Base-by-base conservation (phyloP, 2,113 vertebrate genomes). In the Gulo gulo region DNA sequence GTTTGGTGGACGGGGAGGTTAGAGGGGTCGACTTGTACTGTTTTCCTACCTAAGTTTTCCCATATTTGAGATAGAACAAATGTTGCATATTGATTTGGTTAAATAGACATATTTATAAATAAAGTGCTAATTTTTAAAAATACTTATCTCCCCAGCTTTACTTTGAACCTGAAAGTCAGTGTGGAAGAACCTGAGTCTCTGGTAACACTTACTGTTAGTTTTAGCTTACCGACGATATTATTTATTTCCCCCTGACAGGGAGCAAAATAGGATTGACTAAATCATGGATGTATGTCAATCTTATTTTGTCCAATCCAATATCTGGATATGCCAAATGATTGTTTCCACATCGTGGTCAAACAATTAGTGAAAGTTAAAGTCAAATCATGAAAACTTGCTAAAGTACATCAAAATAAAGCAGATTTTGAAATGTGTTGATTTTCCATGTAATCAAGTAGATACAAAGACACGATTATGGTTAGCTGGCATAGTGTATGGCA, bases 1-100 rank as follows among this genome's bases (percentile, higher is more conserved):
- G 1, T 0, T 4, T 29, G 1, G 1, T 5, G 45, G 21, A 3
- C 2, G 2, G 1, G 15, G 20, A 18, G 4, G 0, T 7, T 39
- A 24, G 47, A 6, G 6, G 2, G 1, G 14, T 20, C 42, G 13
- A 1, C 20, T 65, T 39, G 67, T 6, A 1, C 42, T n/a, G 4
- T 31, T 74, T 47, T 36, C 26, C 36, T 36, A 8, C 36, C 1
- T 11, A 16, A 13, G 1, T n/a, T 21, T 11, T 34, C 31, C 29
- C 31, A 26, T 4, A 15, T 67, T 47, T 39, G 74, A 76, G 16
- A 21, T 1, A 34, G 5, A 47, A 81, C 63, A 21, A 2, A 0
- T 31, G 20, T 13, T 13, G n/a, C 3, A 15, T 31, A 14, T 13
- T 34, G 29, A 55, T 36, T 31, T 39, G 45, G 13, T 20, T 74